Conservation (phyloP, 2,888 invertebrate genomes). For the Agapostemon virescens region DNA sequence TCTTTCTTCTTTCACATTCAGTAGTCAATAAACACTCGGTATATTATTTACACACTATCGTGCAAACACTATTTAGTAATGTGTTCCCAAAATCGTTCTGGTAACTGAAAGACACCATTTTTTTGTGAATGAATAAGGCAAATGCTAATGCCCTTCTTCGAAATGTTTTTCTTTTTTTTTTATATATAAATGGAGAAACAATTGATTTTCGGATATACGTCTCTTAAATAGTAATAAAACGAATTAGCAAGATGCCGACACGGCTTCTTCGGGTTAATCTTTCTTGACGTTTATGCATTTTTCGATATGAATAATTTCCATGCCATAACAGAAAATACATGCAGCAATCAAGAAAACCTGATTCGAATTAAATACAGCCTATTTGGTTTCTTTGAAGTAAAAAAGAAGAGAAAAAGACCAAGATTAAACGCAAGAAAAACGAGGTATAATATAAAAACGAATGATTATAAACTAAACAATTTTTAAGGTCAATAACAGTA, state of each 20-base stretch:
- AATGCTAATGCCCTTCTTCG: constrained; percentile 61
- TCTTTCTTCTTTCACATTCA: constrained; percentile 50
- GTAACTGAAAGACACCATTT: constrained; percentile 62
- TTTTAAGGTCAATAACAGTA: constrained; percentile 60
- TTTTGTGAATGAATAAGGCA: constrained; percentile 61
- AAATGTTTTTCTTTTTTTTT: constrained; percentile 39
- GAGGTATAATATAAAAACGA: constrained; percentile 46
- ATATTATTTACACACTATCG: constrained; percentile 47
- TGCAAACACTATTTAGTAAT: constrained; percentile 52
- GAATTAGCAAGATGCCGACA: constrained; percentile 32
- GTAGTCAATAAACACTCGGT: constrained; percentile 45
- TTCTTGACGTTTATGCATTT: constrained; percentile 44
- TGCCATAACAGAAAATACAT: constrained; percentile 37
- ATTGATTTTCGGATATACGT: constrained; percentile 25
- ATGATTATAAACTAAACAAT: constrained; percentile 64
- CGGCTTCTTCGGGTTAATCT: constrained; percentile 11
- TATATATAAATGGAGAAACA: constrained; percentile 20
- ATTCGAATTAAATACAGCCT: constrained; percentile 31
- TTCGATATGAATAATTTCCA: constrained; percentile 31
- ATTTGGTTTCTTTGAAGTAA: constrained; percentile 21
- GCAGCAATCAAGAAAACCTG: constrained; percentile 48
- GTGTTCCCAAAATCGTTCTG: constrained; percentile 57
- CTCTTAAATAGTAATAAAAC: constrained; percentile 18
- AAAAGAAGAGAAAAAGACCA: constrained; percentile 42
- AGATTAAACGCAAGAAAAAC: constrained; percentile 38